Percentiles rank a stretch among this genome's conserved stretches.
phyloP scores from a whole-genome alignment of 2,888 invertebrate species.

The Seira musarum region DNA sequence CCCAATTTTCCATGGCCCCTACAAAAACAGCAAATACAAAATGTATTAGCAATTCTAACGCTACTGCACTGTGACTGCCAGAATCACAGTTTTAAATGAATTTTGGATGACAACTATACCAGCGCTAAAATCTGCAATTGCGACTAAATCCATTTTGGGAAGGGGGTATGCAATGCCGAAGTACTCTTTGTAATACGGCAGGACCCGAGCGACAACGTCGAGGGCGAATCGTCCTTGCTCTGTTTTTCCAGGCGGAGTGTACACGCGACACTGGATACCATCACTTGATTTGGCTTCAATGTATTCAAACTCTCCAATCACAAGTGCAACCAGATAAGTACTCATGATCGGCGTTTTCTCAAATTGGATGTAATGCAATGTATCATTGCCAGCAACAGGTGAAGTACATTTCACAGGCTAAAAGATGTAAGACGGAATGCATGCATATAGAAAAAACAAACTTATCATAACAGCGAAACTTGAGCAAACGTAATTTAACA shows the following conservation, averaged over 20 bases:
- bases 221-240: slow-evolving; percentile 94
- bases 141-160: slow-evolving; percentile 96
- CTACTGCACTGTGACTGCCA: too few species aligned
- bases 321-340: slow-evolving; percentile 94
- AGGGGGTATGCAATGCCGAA: slow-evolving; percentile 96
- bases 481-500: too few species aligned
- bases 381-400: slow-evolving; percentile 71
- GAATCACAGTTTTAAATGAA: too few species aligned
- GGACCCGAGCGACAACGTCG: slow-evolving; percentile 90
- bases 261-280: slow-evolving; percentile 86
- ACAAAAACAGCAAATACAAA: slow-evolving; percentile 36
- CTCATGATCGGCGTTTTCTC: slow-evolving; percentile 83
- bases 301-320: slow-evolving; percentile 96
- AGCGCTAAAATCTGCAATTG: slow-evolving; percentile 94
- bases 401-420: slow-evolving; percentile 72
- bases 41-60: too few species aligned
- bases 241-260: slow-evolving; percentile 90
- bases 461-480: too few species aligned
- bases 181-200: slow-evolving; percentile 95
- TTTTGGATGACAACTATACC: slow-evolving; percentile 73
- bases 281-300: slow-evolving; percentile 88
- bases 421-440: slow-evolving; percentile 54
- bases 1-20: slow-evolving; percentile 99
- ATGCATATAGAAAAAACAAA: too few species aligned
- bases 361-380: slow-evolving; percentile 79